These are phyloP conservation scores for Heliornis fulica DNA, from an alignment of 2,113 vertebrate genomes.

Conservation along the genomic window DNA sequence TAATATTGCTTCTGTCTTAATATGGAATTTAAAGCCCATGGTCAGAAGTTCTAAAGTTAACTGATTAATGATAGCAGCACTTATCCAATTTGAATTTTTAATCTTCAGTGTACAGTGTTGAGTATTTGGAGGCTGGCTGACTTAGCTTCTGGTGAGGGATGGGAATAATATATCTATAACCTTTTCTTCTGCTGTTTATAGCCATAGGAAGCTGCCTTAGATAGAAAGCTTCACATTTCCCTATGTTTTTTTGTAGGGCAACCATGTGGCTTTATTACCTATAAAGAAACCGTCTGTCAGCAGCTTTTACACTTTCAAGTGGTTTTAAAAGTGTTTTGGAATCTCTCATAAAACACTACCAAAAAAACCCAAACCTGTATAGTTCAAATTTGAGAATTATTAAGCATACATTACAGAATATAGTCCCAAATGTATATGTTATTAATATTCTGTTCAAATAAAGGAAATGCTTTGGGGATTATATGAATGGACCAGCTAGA, in stretches of 20 bases:
- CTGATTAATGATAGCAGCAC: not conserved
- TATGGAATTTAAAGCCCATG: not conserved
- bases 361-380: not conserved
- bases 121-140: not conserved
- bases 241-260: not conserved
- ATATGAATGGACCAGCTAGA: not conserved
- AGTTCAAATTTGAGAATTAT: not conserved
- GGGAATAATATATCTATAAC: not conserved
- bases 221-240: not conserved
- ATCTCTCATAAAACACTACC: not conserved
- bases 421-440: not conserved
- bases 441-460: not conserved
- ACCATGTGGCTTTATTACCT: not conserved
- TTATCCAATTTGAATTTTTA: not conserved
- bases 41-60: not conserved
- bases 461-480: not conserved
- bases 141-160: not conserved
- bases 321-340: not conserved
- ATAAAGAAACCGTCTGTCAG: not conserved
- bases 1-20: not conserved
- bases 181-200: not conserved
- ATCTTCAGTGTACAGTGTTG: not conserved
- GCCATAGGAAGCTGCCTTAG: not conserved
- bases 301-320: conserved; percentile 1
- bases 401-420: not conserved